Evolutionary conservation across 2,888 invertebrate species (phyloP), one percentile per base, ranked within the genome.

Genomic region (Cremastinae sp.): DNA sequence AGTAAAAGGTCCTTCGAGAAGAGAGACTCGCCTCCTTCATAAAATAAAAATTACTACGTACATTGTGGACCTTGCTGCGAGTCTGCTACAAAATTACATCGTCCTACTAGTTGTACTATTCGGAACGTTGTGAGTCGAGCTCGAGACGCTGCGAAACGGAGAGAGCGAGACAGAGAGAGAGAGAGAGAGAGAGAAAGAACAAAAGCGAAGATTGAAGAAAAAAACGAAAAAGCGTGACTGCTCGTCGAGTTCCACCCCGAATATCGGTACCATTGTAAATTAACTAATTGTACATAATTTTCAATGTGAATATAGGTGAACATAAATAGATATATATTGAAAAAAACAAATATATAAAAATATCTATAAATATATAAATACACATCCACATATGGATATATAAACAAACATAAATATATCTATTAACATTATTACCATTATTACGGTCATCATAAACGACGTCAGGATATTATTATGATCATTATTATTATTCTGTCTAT

Each of bases 221-320:
- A 65, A 79, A 76, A 79, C 3, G 16, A 18, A 62, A 49, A 14
- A 49, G 69, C 84, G 85, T 86, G 86, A 37, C 51, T 70, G 70
- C 43, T 64, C 61, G 43, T 61, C 53, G 5, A 28, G 51, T 73
- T 68, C 18, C 47, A 59, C 65, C 66, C 56, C 16, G 14, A 45
- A 35, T 39, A 87, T 85, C 83, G 80, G 85, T 87, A 86, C 84
- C 81, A 87, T 85, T 89, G 88, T 88, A 89, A 87, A 89, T 87
- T 87, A 84, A 85, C 84, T 84, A 83, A 84, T 78, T 89, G 89
- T 89, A 89, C 81, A 89, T 89, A 89, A 83, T 84, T 87, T 84
- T 88, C 83, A 89, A 89, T 89, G 89, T 89, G 89, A 89, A 89
- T 89, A 89, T 88, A 88, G 87, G 88, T 87, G 84, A 84, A 78